Evolutionary conservation across 53 echinoderm and acorn worm genomes (phyloP).

Genomic region (Holothuria scabra): DNA sequence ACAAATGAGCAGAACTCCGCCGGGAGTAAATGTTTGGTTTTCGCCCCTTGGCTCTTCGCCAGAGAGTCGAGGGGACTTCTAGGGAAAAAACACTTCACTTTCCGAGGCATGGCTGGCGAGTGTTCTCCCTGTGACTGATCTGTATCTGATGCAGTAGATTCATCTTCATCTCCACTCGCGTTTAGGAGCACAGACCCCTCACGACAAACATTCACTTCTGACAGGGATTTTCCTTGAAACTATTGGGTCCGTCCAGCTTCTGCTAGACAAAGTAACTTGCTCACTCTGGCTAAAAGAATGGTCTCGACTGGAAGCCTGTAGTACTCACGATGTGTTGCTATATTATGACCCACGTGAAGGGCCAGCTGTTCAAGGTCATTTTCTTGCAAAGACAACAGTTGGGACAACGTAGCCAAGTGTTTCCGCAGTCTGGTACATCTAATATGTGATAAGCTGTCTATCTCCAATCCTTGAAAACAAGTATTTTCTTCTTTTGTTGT

Average conservation of each 20-base stretch:
- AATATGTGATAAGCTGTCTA: neutral
- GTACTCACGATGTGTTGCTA: slow-evolving; percentile 45
- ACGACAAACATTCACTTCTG: slow-evolving; percentile 10
- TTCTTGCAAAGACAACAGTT: slow-evolving; percentile 46
- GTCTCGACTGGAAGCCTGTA: slow-evolving; percentile 51
- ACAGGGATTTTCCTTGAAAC: slow-evolving; percentile 35
- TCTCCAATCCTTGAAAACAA: slow-evolving; percentile 43
- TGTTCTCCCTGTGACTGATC: neutral
- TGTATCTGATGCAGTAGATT: neutral
- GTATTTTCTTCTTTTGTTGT: neutral
- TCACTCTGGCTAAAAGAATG: slow-evolving; percentile 56
- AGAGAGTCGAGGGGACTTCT: too few relatives aligned
- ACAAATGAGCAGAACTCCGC: too few relatives aligned
- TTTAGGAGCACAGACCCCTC: neutral
- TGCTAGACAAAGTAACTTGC: slow-evolving; percentile 48
- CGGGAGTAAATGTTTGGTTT: too few relatives aligned
- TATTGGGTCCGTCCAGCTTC: slow-evolving; percentile 13
- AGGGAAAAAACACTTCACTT: too few relatives aligned
- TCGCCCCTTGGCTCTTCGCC: too few relatives aligned
- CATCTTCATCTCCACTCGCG: neutral
- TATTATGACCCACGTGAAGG: slow-evolving; percentile 61
- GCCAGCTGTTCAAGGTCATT: slow-evolving; percentile 66
- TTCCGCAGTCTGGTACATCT: slow-evolving; percentile 16
- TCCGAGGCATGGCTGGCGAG: neutral
- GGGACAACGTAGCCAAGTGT: slow-evolving; percentile 35